Conservation (phyloP, 2,113 vertebrate genomes). For the Aphyosemion australe region DNA sequence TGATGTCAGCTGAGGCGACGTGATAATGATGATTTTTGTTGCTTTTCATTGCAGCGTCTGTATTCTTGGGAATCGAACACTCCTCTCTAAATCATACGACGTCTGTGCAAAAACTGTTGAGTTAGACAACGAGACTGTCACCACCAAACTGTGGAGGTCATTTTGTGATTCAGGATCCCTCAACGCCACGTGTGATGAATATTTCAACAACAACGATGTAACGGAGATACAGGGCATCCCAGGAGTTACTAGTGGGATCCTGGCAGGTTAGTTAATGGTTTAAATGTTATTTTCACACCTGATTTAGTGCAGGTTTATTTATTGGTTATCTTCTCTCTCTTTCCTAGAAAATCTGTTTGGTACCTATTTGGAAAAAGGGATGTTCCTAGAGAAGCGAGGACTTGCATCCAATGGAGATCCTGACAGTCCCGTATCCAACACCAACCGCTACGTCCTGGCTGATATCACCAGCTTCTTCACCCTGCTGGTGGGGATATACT, state of each 20-base stretch:
- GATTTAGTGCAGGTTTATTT: neutral
- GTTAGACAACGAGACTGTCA: constrained; percentile 89
- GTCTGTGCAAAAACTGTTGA: constrained; percentile 92
- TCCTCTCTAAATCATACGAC: constrained; percentile 88
- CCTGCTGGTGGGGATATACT: constrained; percentile 96
- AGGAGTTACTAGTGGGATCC: constrained; percentile 90
- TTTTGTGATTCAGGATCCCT: constrained; percentile 94
- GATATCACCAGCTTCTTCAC: constrained; percentile 98
- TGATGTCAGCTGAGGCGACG: neutral
- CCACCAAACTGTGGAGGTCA: constrained; percentile 91
- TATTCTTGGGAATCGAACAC: constrained; percentile 93
- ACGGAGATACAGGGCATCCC: constrained; percentile 95
- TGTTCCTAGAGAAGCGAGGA: constrained; percentile 86
- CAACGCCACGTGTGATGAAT: constrained; percentile 95
- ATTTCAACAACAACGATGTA: constrained; percentile 90
- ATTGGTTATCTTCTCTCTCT: neutral
- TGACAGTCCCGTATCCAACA: constrained; percentile 70
- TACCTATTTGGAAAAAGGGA: constrained; percentile 87
- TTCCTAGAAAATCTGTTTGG: constrained; percentile 92
- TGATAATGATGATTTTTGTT: neutral
- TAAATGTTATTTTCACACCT: neutral
- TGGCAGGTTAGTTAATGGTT: constrained; percentile 81
- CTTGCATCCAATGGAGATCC: constrained; percentile 73
- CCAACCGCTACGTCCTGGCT: constrained; percentile 90
- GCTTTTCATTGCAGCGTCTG: constrained; percentile 83